Base-by-base conservation (phyloP, 2,888 invertebrate species). In the Reticulitermes lucifugus region DNA sequence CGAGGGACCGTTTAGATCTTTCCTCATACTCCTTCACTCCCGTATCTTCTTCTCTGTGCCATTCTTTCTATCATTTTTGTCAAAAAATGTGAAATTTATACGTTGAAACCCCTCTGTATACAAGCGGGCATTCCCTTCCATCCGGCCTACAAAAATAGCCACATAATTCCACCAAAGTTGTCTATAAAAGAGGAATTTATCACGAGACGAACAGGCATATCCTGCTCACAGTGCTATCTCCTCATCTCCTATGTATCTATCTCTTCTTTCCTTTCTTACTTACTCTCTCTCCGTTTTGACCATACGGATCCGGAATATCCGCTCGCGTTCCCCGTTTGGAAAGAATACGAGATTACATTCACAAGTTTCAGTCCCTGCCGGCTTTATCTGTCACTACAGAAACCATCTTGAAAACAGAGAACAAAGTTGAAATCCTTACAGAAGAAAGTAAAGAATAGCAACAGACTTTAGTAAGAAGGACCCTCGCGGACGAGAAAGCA, bases 111-210 rank as follows among this genome's bases (percentile, higher is more conserved):
- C 75, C 59, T 43, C 51, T 43, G 59, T 81, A 73, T 59, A 60
- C 70, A 25, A 51, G 35, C 25, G 25, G 41, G n/a, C 25, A 65
- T 21, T 80, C 73, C 84, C 46, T 65, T 60, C 60, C 79, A 75
- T 84, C 77, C 84, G 82, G 55, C 41, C 60, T 79, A 79, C 79
- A 84, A 80, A 84, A 84, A 84, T 84, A 80, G 84, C 84, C 84
- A 84, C 65, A 84, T 84, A 84, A 84, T 84, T 84, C 84, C 79
- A 70, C 73, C 77, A 81, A 81, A 84, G 85, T 83, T 85, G 85
- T 85, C 85, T 85, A 85, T 85, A 85, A 85, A 85, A 85, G 83
- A 83, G 83, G 81, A 83, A 85, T 85, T 85, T 85, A 85, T 85
- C 85, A 85, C 79, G 46, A 51, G 12, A 6, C 10, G 29, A 55